A percentile compares a stretch with the other conserved stretches of the same genome.
Evolutionary conservation across 1,140 invertebrate species (phyloP).

Genomic region (Parasteatoda tepidariorum): DNA sequence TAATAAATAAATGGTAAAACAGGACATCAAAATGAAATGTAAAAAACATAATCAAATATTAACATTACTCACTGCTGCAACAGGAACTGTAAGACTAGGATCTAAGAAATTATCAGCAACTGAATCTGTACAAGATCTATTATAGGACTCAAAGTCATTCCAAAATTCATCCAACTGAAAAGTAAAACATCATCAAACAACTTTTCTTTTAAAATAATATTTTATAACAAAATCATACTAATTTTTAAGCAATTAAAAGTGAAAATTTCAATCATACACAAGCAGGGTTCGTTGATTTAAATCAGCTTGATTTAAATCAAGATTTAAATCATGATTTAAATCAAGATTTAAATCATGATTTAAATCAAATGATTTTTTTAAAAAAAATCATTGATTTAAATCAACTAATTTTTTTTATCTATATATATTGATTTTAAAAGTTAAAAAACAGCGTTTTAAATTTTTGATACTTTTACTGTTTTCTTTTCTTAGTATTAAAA

Average conservation of each 20-base stretch:
- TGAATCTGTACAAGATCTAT: constrained; percentile 43
- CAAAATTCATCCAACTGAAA: constrained; percentile 41
- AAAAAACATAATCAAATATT: not conserved
- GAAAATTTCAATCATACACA: not conserved
- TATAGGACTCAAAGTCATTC: constrained; percentile 27
- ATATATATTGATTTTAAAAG: too few relatives aligned
- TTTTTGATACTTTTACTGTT: too few relatives aligned
- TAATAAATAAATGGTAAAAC: too few relatives aligned
- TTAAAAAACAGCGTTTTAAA: too few relatives aligned
- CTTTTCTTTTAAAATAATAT: not conserved
- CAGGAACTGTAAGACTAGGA: constrained; percentile 48
- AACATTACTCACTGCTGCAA: constrained; percentile 7
- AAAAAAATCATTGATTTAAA: too few relatives aligned
- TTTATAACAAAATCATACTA: not conserved
- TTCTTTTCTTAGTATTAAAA: too few relatives aligned
- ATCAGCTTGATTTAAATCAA: not conserved
- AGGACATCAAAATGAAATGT: too few relatives aligned
- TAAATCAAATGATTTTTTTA: too few relatives aligned
- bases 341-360: too few relatives aligned
- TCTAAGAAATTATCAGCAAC: constrained; percentile 49
- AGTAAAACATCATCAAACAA: not conserved
- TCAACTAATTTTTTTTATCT: too few relatives aligned
- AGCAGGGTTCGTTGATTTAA: too few relatives aligned
- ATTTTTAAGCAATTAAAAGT: not conserved
- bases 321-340: not conserved